A percentile compares a stretch with the other conserved stretches of the same genome.
These are phyloP conservation scores for Heliconius hermathena DNA, from an alignment of 1,140 invertebrate species.

Conservation along the genomic window DNA sequence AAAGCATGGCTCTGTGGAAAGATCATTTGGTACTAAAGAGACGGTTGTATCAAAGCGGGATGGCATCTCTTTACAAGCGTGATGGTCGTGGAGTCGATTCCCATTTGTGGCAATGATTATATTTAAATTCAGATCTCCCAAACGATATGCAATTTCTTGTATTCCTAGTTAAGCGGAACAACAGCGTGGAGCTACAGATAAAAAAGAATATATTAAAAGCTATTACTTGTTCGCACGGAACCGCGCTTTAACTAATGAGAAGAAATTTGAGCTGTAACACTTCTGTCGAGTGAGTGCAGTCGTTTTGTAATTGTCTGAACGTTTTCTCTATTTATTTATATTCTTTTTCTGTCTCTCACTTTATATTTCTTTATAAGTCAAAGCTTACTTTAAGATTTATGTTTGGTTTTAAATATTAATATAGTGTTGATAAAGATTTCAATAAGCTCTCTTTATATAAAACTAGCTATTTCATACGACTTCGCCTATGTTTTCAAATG, in stretches of 20 bases:
- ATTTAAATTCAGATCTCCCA: no score
- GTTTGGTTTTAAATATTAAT: not conserved
- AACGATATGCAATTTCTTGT: no score
- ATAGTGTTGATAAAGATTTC: not conserved
- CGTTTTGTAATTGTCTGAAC: conserved; percentile 11
- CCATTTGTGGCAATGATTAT: no score
- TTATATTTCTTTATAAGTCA: no score
- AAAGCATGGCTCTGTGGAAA: no score
- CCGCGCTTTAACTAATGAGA: conserved; percentile 4
- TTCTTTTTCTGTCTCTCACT: not conserved
- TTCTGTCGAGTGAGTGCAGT: conserved; percentile 12
- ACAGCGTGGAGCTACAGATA: not conserved
- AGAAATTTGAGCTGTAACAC: conserved; percentile 8
- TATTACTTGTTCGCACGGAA: conserved; percentile 11
- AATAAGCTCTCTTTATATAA: not conserved
- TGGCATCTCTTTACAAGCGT: no score
- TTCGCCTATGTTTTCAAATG: no score
- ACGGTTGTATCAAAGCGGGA: no score
- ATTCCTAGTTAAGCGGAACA: no score
- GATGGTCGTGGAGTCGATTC: no score
- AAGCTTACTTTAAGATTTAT: not conserved
- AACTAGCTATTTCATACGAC: no score
- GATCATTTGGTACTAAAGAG: no score
- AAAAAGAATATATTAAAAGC: conserved; percentile 16
- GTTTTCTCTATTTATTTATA: conserved; percentile 1